These are phyloP conservation scores for Cataglyphis albicans DNA, from an alignment of 2,888 invertebrate species.

Conservation along the genomic window DNA sequence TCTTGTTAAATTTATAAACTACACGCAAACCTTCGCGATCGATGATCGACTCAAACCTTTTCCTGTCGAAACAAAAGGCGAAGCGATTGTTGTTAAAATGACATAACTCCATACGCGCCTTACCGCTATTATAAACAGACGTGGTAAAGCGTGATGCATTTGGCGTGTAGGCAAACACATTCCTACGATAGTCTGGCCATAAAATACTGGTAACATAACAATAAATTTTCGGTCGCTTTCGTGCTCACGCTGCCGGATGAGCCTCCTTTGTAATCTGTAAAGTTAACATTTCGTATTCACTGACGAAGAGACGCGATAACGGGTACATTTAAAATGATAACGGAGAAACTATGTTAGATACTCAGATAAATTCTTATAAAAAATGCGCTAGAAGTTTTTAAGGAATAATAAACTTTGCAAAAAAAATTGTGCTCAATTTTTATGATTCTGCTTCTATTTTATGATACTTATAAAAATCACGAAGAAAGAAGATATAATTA, in stretches of 20 bases:
- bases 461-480: neutral
- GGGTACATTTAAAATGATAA: slow-evolving; percentile 28
- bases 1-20: slow-evolving; percentile 56
- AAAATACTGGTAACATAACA: slow-evolving; percentile 68
- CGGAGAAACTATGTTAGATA: slow-evolving; percentile 7
- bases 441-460: neutral
- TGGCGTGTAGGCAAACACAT: slow-evolving; percentile 63
- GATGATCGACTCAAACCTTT: slow-evolving; percentile 42
- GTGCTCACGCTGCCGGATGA: slow-evolving; percentile 55
- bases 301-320: slow-evolving; percentile 21
- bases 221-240: slow-evolving; percentile 74
- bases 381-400: neutral
- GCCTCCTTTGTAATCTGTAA: slow-evolving; percentile 47
- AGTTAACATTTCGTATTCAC: slow-evolving; percentile 38
- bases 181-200: slow-evolving; percentile 63
- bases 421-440: neutral
- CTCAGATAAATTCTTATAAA: neutral
- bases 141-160: slow-evolving; percentile 18
- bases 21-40: slow-evolving; percentile 47
- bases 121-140: slow-evolving; percentile 32
- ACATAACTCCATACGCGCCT: slow-evolving; percentile 58
- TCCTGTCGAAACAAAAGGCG: slow-evolving; percentile 19
- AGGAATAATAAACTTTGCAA: neutral
- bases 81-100: slow-evolving; percentile 51
- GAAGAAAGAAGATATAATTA: neutral